Conservation (phyloP, 2,888 invertebrate genomes). For the Scotopteryx bipunctaria region DNA sequence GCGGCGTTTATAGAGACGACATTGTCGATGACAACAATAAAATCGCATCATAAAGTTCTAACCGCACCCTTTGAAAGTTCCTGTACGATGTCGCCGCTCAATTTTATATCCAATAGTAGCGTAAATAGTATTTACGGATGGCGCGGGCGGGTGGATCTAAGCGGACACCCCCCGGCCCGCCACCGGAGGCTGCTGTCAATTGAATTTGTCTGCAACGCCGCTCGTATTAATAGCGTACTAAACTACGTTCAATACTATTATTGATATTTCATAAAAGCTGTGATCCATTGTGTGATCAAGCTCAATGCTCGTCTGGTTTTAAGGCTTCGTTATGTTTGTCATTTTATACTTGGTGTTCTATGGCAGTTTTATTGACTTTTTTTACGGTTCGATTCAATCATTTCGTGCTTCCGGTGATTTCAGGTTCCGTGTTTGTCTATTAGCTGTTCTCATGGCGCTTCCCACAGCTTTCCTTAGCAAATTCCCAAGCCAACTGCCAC, state of each 20-base stretch:
- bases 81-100: constrained; percentile 74
- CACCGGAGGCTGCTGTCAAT: constrained; percentile 73
- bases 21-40: constrained; percentile 70
- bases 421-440: constrained; percentile 21
- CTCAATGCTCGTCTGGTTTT: constrained; percentile 60
- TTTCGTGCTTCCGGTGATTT: constrained; percentile 44
- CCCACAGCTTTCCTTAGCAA: constrained; percentile 35
- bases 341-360: constrained; percentile 58
- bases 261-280: constrained; percentile 72
- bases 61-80: constrained; percentile 69
- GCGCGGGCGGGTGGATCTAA: constrained; percentile 71
- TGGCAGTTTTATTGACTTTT: constrained; percentile 57
- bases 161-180: constrained; percentile 71
- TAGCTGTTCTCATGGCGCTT: constrained; percentile 31
- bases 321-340: constrained; percentile 62
- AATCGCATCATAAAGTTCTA: constrained; percentile 71
- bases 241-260: constrained; percentile 73
- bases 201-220: constrained; percentile 82
- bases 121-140: constrained; percentile 64
- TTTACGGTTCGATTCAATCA: constrained; percentile 55
- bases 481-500: constrained; percentile 35
- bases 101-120: constrained; percentile 73
- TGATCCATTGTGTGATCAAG: constrained; percentile 60
- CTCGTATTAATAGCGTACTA: constrained; percentile 75
- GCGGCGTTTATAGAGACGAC: constrained; percentile 59